phyloP scores from a whole-genome alignment of 2,113 vertebrate species.

The Passer domesticus region DNA sequence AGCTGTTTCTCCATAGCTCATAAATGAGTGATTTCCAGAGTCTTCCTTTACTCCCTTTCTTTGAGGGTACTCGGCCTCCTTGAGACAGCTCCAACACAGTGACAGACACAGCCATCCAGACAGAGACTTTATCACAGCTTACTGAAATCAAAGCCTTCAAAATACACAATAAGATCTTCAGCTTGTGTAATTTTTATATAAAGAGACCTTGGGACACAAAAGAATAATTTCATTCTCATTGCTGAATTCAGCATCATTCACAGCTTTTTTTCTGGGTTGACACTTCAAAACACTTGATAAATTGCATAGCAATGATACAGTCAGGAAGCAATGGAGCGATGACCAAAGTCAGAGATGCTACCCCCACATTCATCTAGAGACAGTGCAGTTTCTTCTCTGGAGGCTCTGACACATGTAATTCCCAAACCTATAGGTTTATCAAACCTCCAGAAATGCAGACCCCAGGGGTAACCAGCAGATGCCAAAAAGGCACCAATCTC shows the following conservation, averaged over 20 bases:
- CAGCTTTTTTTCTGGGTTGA: background rate
- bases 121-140: background rate
- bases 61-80: background rate
- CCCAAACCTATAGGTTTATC: background rate
- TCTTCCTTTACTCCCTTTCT: background rate
- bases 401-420: background rate
- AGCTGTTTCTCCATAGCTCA: background rate
- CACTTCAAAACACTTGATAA: background rate
- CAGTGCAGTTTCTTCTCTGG: background rate
- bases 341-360: background rate
- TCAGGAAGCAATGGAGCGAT: background rate
- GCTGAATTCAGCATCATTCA: background rate
- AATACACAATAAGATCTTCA: background rate
- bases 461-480: background rate
- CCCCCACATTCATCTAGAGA: background rate
- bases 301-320: background rate
- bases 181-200: background rate
- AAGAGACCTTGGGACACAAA: background rate
- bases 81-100: background rate
- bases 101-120: background rate
- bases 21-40: background rate
- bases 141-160: background rate
- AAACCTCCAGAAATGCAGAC: background rate
- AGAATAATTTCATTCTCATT: background rate
- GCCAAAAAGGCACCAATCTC: background rate